These are phyloP conservation scores for Platycheirus albimanus DNA, from an alignment of 2,888 invertebrate genomes.

Conservation along the genomic window DNA sequence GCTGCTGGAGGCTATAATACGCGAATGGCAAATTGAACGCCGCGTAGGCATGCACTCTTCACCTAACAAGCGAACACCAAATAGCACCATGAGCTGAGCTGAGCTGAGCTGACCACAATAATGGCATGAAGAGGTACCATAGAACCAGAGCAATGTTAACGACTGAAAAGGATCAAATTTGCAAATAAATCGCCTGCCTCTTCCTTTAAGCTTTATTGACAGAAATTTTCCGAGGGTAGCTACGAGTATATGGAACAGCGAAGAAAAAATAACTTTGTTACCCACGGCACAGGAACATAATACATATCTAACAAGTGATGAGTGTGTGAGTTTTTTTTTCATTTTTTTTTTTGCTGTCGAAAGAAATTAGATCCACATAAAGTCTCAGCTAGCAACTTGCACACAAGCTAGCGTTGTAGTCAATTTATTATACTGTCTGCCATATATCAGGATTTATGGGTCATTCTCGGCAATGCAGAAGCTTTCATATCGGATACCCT, in stretches of 20 bases:
- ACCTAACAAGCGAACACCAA: conserved; percentile 50
- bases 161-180: conserved; percentile 73
- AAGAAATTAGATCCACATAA: conserved; percentile 73
- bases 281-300: not conserved
- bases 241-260: not conserved
- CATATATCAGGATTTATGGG: conserved; percentile 73
- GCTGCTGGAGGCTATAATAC: no score
- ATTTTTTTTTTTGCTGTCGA: no score
- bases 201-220: conserved; percentile 52
- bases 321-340: conserved; percentile 19
- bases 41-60: conserved; percentile 50
- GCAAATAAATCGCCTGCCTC: conserved; percentile 61
- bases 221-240: conserved; percentile 38
- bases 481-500: conserved; percentile 60
- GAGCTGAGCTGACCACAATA: conserved; percentile 33
- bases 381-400: conserved; percentile 55
- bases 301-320: conserved; percentile 20
- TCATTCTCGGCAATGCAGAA: conserved; percentile 54
- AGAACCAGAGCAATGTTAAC: conserved; percentile 58
- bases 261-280: conserved; percentile 11
- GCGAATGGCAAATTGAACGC: conserved; percentile 33
- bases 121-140: not conserved
- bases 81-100: conserved; percentile 19
- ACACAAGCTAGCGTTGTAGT: conserved; percentile 50
- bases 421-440: conserved; percentile 72